Evolutionary conservation across 1,140 invertebrate genomes (phyloP).

Genomic region (Ceratina calcarata): DNA sequence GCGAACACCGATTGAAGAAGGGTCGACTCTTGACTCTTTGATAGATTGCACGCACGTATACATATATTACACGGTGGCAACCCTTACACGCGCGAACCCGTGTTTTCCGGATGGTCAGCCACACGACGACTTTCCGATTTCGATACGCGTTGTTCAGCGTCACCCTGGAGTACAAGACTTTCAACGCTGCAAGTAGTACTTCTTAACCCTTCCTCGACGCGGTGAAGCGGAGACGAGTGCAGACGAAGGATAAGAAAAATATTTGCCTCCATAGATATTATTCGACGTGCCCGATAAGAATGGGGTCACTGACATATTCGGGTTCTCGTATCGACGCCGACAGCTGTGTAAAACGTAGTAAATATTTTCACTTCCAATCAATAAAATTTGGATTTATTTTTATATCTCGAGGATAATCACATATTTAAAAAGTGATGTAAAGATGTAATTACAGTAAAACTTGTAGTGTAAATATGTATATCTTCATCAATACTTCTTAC

Average conservation of each 20-base stretch:
- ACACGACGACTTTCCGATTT: background rate
- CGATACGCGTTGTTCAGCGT: too few species aligned
- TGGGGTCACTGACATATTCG: background rate
- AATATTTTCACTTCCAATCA: background rate
- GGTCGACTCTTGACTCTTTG: constrained; percentile 45
- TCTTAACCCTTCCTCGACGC: too few species aligned
- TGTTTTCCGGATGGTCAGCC: constrained; percentile 15
- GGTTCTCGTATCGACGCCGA: background rate
- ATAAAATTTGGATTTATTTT: too few species aligned
- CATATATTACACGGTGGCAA: background rate
- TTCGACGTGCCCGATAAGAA: background rate
- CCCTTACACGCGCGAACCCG: constrained; percentile 12
- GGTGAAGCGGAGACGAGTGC: too few species aligned
- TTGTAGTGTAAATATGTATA: too few species aligned
- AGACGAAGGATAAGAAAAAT: too few species aligned
- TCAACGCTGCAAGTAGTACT: too few species aligned
- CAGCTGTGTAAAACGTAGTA: background rate
- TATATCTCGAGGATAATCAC: too few species aligned
- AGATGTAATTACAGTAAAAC: too few species aligned
- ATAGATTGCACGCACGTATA: constrained; percentile 36
- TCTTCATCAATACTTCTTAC: too few species aligned
- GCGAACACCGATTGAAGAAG: constrained; percentile 35
- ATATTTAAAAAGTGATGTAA: too few species aligned
- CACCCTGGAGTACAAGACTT: too few species aligned
- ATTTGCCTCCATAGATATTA: background rate